Percentiles rank a stretch among this genome's conserved stretches.
phyloP scores from a whole-genome alignment of 2,888 invertebrate species.

The Tenthredo amoena region DNA sequence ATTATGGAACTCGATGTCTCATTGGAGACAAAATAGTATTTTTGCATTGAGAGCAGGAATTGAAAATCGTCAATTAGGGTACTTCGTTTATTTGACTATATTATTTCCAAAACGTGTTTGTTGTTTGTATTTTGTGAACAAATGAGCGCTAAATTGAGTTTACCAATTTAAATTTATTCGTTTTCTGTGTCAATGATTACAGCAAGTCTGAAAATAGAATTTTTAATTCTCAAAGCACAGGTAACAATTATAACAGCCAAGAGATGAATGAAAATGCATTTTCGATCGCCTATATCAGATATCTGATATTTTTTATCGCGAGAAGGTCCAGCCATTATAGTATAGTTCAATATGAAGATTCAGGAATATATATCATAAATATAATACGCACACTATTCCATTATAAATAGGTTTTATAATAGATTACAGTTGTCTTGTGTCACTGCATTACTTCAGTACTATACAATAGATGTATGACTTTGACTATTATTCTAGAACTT shows the following conservation, averaged over 20 bases:
- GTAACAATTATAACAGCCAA: neutral
- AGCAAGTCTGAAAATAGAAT: neutral
- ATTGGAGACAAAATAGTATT: constrained; percentile 19
- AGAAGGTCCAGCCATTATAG: neutral
- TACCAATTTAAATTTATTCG: neutral
- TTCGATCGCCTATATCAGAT: neutral
- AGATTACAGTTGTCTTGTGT: neutral
- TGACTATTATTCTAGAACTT: neutral
- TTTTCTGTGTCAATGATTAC: neutral
- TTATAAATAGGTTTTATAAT: neutral
- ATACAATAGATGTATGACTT: neutral
- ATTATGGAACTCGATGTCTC: neutral
- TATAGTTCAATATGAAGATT: neutral
- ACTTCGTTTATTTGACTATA: neutral
- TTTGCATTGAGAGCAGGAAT: constrained; percentile 40
- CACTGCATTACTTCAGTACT: neutral
- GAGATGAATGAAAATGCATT: neutral
- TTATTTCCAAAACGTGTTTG: neutral
- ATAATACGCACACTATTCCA: constrained; percentile 37
- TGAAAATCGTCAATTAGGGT: constrained; percentile 32
- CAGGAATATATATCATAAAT: neutral
- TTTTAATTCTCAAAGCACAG: neutral
- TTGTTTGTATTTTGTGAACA: neutral
- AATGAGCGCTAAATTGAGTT: neutral
- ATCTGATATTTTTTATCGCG: neutral